Evolutionary conservation across 2,888 invertebrate genomes (phyloP).

Genomic region (Tenthredo amoena): DNA sequence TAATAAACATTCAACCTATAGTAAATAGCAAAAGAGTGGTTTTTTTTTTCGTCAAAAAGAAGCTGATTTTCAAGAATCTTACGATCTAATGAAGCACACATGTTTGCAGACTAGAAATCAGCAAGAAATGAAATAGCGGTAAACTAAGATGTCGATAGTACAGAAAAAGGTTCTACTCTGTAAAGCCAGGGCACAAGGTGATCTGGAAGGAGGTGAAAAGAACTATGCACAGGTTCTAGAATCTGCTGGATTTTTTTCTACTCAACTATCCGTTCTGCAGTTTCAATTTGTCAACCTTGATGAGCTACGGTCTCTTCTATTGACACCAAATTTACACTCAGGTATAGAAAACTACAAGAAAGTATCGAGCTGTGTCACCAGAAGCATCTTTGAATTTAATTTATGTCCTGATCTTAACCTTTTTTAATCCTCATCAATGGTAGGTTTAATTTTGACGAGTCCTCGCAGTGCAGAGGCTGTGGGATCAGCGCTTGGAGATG

Average conservation of each 20-base stretch:
- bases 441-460: constrained; percentile 75
- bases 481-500: constrained; percentile 56
- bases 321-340: constrained; percentile 63
- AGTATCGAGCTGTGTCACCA: not conserved
- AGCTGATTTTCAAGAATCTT: not conserved
- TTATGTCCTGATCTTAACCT: not conserved
- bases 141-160: constrained; percentile 51
- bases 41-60: not conserved
- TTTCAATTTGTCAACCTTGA: constrained; percentile 71
- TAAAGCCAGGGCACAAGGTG: constrained; percentile 68
- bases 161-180: constrained; percentile 68
- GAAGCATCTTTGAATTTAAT: constrained; percentile 1
- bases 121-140: not conserved
- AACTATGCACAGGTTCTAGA: constrained; percentile 65
- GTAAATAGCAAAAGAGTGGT: not conserved
- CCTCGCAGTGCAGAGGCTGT: constrained; percentile 72
- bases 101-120: not conserved
- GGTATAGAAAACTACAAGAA: constrained; percentile 64
- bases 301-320: constrained; percentile 63
- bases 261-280: constrained; percentile 66
- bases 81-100: not conserved
- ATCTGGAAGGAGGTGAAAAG: constrained; percentile 66
- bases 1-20: not conserved
- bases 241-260: constrained; percentile 68
- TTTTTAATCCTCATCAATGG: not conserved